Percentiles rank a stretch among this genome's conserved stretches.
Conservation (phyloP, 2,888 invertebrate genomes). For the Lepidochitona cinerea region DNA sequence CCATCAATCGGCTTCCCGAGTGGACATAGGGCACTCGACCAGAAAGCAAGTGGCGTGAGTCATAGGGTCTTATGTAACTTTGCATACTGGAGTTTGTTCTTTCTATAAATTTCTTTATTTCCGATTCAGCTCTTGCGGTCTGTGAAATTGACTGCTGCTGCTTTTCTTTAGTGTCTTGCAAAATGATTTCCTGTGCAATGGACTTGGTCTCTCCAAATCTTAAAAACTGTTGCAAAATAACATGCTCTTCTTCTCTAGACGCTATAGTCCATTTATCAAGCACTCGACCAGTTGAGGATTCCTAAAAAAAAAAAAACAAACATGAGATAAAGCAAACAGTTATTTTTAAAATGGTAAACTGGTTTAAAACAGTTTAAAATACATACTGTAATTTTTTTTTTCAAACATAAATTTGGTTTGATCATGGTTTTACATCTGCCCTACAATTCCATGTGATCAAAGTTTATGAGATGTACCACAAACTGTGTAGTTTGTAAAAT, state of each 20-base stretch:
- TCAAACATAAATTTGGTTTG: too few species aligned
- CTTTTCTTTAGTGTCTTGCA: slow-evolving; percentile 69
- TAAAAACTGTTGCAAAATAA: slow-evolving; percentile 92
- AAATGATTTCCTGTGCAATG: slow-evolving; percentile 79
- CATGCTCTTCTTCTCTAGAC: slow-evolving; percentile 89
- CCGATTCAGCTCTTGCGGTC: slow-evolving; percentile 72
- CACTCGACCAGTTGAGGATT: slow-evolving; percentile 84
- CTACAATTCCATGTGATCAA: too few species aligned
- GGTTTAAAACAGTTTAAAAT: too few species aligned
- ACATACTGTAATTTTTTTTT: too few species aligned
- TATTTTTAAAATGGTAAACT: too few species aligned
- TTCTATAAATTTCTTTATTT: slow-evolving; percentile 76
- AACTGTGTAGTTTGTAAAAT: too few species aligned
- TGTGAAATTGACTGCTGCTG: slow-evolving; percentile 59
- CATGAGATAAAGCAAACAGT: too few species aligned
- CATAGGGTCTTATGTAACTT: slow-evolving; percentile 61
- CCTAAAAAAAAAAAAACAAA: slow-evolving; percentile 73
- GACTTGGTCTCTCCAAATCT: slow-evolving; percentile 91
- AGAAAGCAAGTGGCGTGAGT: slow-evolving; percentile 57
- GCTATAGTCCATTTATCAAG: slow-evolving; percentile 92
- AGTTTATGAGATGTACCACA: too few species aligned
- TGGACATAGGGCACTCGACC: slow-evolving; percentile 51
- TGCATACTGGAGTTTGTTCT: slow-evolving; percentile 67
- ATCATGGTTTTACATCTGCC: too few species aligned
- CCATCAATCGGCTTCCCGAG: slow-evolving; percentile 47